Conservation (phyloP, 2,888 invertebrate species). For the Trachelus iudaicus region DNA sequence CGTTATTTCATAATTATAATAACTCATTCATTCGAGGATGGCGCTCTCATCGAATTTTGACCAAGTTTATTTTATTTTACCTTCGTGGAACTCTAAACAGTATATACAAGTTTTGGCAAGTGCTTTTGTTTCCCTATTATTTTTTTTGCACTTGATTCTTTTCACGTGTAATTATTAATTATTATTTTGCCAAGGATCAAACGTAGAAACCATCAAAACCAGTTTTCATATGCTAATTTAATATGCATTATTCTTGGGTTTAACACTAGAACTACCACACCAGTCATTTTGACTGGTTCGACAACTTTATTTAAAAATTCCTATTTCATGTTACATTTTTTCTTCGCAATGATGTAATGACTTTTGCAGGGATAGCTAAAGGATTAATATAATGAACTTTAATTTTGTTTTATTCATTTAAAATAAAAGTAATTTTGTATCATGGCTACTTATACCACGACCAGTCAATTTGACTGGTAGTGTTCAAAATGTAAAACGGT, state of each 20-base stretch:
- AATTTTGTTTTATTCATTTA: too few relatives aligned
- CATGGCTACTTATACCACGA: too few relatives aligned
- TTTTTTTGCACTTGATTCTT: background rate
- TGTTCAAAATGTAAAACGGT: too few relatives aligned
- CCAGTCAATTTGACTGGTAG: too few relatives aligned
- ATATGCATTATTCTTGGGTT: background rate
- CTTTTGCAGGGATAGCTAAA: too few relatives aligned
- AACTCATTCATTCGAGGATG: background rate
- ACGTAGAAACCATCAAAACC: background rate
- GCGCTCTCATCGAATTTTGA: background rate
- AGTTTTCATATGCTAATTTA: background rate
- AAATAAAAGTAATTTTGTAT: too few relatives aligned
- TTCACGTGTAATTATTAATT: background rate
- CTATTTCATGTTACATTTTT: too few relatives aligned
- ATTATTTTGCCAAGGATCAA: background rate
- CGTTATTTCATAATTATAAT: background rate
- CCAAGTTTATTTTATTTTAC: background rate
- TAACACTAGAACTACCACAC: too few relatives aligned
- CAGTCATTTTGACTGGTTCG: too few relatives aligned
- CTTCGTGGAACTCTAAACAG: background rate
- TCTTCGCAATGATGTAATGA: too few relatives aligned
- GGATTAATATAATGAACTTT: too few relatives aligned
- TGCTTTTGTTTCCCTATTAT: background rate
- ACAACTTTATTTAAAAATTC: too few relatives aligned
- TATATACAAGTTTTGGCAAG: background rate